Evolutionary conservation across 2,888 invertebrate species (phyloP), one percentile per base, ranked within the genome.

Genomic region (Macrostomum cliftonense): DNA sequence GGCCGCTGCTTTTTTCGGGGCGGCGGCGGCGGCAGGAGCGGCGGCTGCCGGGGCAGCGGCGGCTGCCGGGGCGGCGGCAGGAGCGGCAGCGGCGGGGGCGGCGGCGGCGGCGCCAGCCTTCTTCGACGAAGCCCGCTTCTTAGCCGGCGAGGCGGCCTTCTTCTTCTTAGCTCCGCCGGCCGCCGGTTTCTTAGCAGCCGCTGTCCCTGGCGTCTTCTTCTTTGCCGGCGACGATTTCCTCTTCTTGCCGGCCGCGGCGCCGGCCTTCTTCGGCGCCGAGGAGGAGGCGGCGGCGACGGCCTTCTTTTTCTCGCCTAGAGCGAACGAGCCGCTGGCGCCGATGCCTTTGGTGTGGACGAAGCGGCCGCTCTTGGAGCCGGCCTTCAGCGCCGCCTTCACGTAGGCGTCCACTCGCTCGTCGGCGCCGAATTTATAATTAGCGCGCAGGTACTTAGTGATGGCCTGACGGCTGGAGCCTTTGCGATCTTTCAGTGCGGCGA

Each of bases 381-480:
- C 54, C 40, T 57, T 58, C 21, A 64, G 54, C 14, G 62, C 60
- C 9, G 47, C 52, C 21, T 60, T 58, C 39, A 64, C 53, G 43
- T 63, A 60, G 20, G 55, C 49, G 55, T 65, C 65, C 43, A 62
- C 53, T 7, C 19, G 43, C 44, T 60, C 59, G 11, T 49, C 48
- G 38, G 56, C 53, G 19, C 59, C 61, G 19, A 68, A 59, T 46
- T 57, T 60, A 58, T 58, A 67, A 55, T 64, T 58, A 47, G 58
- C 52, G 28, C 57, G 52, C 49, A 67, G 61, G 58, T 60, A 65
- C 51, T 67, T 63, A 40, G 62, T 54, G 52, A 68, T 64, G 42
- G 65, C 64, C 51, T 62, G 61, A 20, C 61, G 58, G 42, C 61
- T 61, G 36, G 63, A 62, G 19, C 67, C 67, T 42, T 58, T 59